Evolutionary conservation across 2,113 vertebrate species (phyloP).

Genomic region (Mus spicilegus): DNA sequence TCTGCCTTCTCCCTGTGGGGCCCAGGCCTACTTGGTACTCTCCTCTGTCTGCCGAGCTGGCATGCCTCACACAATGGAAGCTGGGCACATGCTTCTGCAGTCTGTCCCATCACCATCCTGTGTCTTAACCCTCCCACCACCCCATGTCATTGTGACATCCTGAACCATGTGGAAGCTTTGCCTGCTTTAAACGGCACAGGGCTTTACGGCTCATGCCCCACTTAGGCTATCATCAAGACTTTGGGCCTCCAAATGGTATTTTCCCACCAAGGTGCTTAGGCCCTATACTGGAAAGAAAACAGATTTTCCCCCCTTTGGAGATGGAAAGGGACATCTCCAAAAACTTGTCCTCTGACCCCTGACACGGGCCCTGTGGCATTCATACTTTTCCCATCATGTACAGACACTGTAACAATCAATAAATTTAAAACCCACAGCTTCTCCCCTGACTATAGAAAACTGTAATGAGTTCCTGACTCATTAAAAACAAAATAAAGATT

Average conservation of each 20-base stretch:
- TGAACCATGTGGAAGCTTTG: not conserved
- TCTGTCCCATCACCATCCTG: not conserved
- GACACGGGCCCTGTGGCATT: not conserved
- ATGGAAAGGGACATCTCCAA: not conserved
- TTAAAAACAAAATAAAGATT: slow-evolving; percentile 23
- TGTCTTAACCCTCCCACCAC: not conserved
- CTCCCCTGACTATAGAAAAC: slow-evolving; percentile 14
- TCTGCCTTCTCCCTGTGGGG: not conserved
- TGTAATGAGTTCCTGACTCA: not conserved
- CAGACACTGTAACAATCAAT: not conserved
- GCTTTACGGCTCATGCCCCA: not conserved
- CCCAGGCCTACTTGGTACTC: not conserved
- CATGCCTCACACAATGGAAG: not conserved
- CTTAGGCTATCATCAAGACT: slow-evolving; percentile 11
- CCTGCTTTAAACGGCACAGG: not conserved
- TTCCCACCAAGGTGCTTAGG: not conserved
- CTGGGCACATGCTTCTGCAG: not conserved
- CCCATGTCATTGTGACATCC: not conserved
- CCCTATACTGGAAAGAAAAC: not conserved
- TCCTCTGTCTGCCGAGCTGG: not conserved
- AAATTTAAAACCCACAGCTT: not conserved
- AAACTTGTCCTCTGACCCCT: not conserved
- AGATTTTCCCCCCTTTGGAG: not conserved
- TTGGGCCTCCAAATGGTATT: slow-evolving; percentile 37
- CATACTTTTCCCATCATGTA: not conserved